Evolutionary conservation across 2,113 vertebrate genomes (phyloP).

Genomic region (Thomomys bottae): DNA sequence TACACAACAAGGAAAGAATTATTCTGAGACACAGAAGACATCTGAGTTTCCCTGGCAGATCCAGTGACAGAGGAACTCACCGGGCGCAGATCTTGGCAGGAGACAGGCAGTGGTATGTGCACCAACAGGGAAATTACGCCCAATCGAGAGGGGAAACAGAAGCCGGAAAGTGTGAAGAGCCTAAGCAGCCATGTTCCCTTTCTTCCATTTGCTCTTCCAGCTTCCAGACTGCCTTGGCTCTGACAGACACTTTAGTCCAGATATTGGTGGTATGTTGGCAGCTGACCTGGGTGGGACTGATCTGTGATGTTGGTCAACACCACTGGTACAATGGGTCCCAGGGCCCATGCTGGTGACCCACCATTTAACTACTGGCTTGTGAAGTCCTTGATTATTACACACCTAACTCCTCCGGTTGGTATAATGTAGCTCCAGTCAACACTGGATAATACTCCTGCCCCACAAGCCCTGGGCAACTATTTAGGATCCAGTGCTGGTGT

Average conservation of each 20-base stretch:
- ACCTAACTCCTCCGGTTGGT: neutral
- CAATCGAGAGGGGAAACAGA: conserved; percentile 10
- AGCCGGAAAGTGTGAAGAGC: neutral
- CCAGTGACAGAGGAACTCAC: conserved; percentile 80
- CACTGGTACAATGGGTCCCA: neutral
- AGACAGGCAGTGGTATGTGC: conserved; percentile 47
- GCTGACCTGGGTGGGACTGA: neutral
- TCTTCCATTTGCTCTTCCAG: neutral
- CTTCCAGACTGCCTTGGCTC: neutral
- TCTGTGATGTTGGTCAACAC: neutral
- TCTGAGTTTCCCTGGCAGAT: conserved; percentile 80
- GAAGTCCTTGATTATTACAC: conserved; percentile 1
- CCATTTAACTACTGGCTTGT: neutral
- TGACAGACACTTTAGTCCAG: neutral
- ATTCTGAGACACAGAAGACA: conserved; percentile 80
- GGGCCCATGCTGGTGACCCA: neutral
- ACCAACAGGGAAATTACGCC: neutral
- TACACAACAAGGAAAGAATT: conserved; percentile 80
- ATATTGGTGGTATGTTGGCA: neutral
- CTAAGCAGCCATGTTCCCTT: neutral
- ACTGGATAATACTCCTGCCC: neutral
- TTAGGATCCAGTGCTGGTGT: neutral
- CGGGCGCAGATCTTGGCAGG: conserved; percentile 65
- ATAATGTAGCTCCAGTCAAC: neutral
- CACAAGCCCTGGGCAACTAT: neutral